Base-by-base conservation (phyloP, 2,888 invertebrate species). In the Stomorhina lunata region DNA sequence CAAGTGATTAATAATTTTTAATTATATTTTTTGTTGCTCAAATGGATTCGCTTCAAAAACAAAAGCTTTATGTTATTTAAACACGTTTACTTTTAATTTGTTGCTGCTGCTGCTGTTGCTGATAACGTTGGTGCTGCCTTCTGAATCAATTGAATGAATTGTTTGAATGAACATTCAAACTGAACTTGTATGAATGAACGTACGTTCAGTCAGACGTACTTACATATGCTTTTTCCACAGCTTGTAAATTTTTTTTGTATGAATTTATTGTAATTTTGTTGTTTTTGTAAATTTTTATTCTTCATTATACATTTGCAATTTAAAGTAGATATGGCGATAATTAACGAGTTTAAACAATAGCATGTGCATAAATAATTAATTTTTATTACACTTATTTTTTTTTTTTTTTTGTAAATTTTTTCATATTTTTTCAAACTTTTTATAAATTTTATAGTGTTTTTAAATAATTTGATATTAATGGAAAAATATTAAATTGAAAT, bases 301-400 rank as follows among this genome's bases (percentile, higher is more conserved):
- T n/a, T 15, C 7, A 17, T 37, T 37, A 15, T 50, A 25, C 25
- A 7, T 32, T 65, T 27, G 32, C 43, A 50, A 29, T 34, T 65
- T 71, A 53, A 57, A 65, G 27, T 25, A 61, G 34, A 43, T n/a
- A n/a, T 66, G 53, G 40, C 48, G 55, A 69, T 63, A 75, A 68
- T 75, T 80, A 75, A 61, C 50, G 32, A 53, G 50, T 53, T 75
- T 69, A 22, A 76, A 68, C 59, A 73, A 63, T 53, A 69, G 80
- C 69, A 66, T 78, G 78, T 71, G 69, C 71, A 71, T 45, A 55
- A 78, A 63, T 63, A 78, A 53, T 78, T 63, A 69, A 71, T 71
- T 69, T 29, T 50, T 43, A 73, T 43, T 29, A 27, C 55, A 29
- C 10, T 34, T 43, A 45, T 45, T 32, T 43, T 7, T 32, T 12